phyloP scores from a whole-genome alignment of 2,888 invertebrate species.

The Cephus sareptanus region DNA sequence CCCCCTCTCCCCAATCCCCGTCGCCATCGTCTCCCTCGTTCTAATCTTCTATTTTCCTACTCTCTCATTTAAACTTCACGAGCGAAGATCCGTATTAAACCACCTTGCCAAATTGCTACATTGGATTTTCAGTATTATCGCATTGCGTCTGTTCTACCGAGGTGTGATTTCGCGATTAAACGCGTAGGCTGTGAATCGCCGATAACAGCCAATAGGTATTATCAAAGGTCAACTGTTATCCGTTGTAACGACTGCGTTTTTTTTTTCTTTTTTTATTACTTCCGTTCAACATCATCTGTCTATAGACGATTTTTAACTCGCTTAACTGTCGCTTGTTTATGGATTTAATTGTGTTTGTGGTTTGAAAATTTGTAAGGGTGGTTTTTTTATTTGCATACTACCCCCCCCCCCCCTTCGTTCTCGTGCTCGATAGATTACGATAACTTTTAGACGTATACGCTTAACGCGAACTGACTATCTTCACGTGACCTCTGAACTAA shows the following conservation, averaged over 20 bases:
- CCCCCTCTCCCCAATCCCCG: too few species aligned
- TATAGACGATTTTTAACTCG: too few species aligned
- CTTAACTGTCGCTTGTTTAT: neutral
- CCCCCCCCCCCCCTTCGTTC: rapidly evolving
- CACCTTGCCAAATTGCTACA: neutral
- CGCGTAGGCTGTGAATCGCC: neutral
- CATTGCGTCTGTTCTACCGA: neutral
- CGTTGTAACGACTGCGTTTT: neutral
- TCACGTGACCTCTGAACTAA: neutral
- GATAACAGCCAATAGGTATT: neutral
- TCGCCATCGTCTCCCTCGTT: neutral
- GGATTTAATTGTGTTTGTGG: neutral
- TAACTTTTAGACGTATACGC: neutral
- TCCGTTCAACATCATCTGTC: neutral
- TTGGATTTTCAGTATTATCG: neutral
- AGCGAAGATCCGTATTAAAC: neutral
- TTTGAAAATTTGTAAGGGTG: neutral
- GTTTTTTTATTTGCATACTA: neutral
- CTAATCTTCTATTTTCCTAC: neutral
- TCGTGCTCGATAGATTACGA: neutral
- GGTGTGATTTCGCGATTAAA: neutral
- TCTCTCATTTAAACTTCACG: neutral
- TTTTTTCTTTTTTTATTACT: too few species aligned
- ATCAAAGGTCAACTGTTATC: neutral
- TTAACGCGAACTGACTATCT: neutral